Evolutionary conservation across 2,797 vertebrate species (phyloP), one percentile per base, ranked within the genome.

Genomic region (Chromis chromis): DNA sequence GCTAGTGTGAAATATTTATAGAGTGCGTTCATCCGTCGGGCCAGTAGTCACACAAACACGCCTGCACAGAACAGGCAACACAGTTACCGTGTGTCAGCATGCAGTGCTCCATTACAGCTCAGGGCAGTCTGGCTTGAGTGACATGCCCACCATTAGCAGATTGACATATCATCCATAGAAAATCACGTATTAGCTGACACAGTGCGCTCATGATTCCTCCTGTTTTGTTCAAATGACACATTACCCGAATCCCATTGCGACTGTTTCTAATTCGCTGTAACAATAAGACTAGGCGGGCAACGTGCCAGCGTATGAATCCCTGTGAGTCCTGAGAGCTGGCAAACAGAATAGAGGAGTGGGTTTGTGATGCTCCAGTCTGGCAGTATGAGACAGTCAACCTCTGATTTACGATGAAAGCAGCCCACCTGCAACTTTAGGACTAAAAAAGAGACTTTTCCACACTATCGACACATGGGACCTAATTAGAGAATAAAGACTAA

Each of bases 1-100:
- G 84, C 64, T 86, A 58, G 52, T 19, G 74, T 92, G 50, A 91
- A 91, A 89, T 92, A 92, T 93, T 91, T 77, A 92, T 86, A 72
- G 69, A 68, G 64, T 61, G 53, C 11, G 28, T 81, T 83, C 64
- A 68, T 85, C 64, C 46, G 16, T 74, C 21, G 25, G 65, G 61
- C 42, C 59, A 17, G 74, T 55, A 53, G 73, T 82, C 19, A 7
- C 74, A 86, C 77, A 81, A 82, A 88, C 69, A 78, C 16, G 52
- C 70, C 81, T 72, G 70, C 56, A 80, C 64, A 70, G 33, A 85
- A 61, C n/a, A 58, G 61, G 19, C 25, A 50, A 54, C 63, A 68
- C 58, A 33, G 33, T 66, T 50, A 61, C 33, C 24, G 55, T 44
- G 52, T 76, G 71, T 84, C 61, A 82, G 71, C 61, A 50, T 72